Evolutionary conservation across 2,113 vertebrate species (phyloP).

Genomic region (Struthidea cinerea): DNA sequence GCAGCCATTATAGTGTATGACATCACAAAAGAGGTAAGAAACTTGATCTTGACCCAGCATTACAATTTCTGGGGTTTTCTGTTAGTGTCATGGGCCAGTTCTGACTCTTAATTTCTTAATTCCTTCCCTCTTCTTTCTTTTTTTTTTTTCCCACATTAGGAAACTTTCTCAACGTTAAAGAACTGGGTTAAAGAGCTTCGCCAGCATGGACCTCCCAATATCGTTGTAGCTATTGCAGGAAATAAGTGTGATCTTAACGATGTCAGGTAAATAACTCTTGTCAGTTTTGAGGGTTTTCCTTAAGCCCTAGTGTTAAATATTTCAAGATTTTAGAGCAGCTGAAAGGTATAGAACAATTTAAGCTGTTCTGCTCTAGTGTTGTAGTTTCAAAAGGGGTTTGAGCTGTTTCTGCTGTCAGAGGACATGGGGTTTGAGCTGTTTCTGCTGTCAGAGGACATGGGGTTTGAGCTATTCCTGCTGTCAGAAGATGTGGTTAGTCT

Average conservation of each 20-base stretch:
- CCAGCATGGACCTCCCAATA: conserved; percentile 94
- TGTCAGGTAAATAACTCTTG: conserved; percentile 78
- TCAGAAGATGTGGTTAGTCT: background rate
- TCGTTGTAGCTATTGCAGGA: conserved; percentile 95
- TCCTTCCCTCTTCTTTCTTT: background rate
- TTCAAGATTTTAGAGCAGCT: background rate
- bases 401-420: background rate
- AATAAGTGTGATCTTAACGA: conserved; percentile 97
- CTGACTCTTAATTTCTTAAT: background rate
- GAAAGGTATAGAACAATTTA: background rate
- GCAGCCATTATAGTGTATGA: conserved; percentile 97
- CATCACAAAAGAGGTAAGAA: conserved; percentile 96
- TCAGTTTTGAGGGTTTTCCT: background rate
- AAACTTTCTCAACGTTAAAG: conserved; percentile 94
- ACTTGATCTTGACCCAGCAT: background rate
- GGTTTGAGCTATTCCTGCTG: background rate
- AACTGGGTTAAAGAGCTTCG: conserved; percentile 98
- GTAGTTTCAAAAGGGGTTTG: background rate
- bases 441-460: background rate
- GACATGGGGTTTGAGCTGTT: background rate
- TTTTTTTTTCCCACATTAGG: conserved; percentile 66
- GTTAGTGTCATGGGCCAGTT: background rate
- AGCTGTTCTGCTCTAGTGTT: background rate
- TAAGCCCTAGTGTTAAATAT: background rate
- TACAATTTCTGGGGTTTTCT: background rate